phyloP scores from a whole-genome alignment of 2,113 vertebrate species.

The Istiophorus platypterus region DNA sequence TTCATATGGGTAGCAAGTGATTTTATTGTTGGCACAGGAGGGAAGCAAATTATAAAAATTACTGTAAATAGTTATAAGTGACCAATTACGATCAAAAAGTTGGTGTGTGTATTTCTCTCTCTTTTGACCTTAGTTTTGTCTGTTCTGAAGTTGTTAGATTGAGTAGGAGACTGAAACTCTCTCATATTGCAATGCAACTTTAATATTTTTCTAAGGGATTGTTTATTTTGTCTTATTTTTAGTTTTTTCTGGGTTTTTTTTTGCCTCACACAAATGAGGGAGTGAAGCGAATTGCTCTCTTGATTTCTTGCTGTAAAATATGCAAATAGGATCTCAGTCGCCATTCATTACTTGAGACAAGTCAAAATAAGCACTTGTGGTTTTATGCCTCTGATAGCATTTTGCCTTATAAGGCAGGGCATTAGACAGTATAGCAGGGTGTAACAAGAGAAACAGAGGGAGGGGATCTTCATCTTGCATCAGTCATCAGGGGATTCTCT shows the following conservation, averaged over 20 bases:
- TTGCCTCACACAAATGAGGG: background rate
- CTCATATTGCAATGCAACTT: slow-evolving; percentile 26
- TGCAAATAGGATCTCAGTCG: background rate
- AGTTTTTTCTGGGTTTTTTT: background rate
- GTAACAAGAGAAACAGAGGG: background rate
- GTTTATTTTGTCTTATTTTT: too few relatives aligned
- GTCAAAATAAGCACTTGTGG: background rate
- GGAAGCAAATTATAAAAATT: background rate
- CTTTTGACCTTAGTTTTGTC: slow-evolving; percentile 8
- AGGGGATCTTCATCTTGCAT: background rate
- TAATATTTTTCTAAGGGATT: slow-evolving; percentile 16
- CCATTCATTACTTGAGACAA: background rate
- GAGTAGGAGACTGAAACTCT: slow-evolving; percentile 38
- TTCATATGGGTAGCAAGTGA: background rate
- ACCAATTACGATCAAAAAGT: slow-evolving; percentile 12
- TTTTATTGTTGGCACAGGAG: background rate
- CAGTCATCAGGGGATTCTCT: background rate
- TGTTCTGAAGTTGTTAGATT: slow-evolving; percentile 27
- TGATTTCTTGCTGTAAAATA: background rate
- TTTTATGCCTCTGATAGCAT: background rate
- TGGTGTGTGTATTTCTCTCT: background rate
- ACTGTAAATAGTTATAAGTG: background rate
- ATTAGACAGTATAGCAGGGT: background rate
- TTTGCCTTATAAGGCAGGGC: background rate
- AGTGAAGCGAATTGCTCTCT: background rate